Evolutionary conservation across 2,113 vertebrate genomes (phyloP).

Genomic region (Microtus oregoni): DNA sequence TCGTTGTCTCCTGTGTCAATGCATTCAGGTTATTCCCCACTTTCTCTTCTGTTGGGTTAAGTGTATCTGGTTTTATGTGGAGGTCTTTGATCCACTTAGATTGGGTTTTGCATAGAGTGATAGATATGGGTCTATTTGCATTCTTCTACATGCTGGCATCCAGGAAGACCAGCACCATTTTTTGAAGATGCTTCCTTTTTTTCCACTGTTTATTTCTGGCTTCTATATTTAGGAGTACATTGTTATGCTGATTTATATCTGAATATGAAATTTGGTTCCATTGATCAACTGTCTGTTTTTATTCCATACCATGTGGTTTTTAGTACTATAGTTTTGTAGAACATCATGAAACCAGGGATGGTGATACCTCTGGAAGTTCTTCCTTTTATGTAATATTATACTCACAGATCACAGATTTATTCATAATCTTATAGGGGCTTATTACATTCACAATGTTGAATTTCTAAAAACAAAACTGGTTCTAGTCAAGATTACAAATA

Average conservation of each 20-base stretch:
- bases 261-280: background rate
- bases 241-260: background rate
- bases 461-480: background rate
- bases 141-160: background rate
- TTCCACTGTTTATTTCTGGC: background rate
- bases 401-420: conserved; percentile 19
- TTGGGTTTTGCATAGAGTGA: background rate
- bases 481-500: background rate
- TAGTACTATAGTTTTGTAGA: background rate
- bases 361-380: background rate
- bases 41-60: background rate
- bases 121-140: background rate
- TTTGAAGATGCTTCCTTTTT: background rate
- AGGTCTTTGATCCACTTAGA: background rate
- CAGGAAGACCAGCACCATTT: background rate
- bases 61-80: background rate
- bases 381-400: background rate
- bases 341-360: background rate
- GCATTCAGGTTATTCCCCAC: background rate
- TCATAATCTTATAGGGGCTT: background rate
- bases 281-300: background rate
- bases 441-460: background rate
- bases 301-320: background rate
- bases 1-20: background rate
- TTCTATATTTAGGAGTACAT: background rate